Base-by-base conservation (phyloP, 1,140 invertebrate genomes). In the Lordiphosa clarofinis region DNA sequence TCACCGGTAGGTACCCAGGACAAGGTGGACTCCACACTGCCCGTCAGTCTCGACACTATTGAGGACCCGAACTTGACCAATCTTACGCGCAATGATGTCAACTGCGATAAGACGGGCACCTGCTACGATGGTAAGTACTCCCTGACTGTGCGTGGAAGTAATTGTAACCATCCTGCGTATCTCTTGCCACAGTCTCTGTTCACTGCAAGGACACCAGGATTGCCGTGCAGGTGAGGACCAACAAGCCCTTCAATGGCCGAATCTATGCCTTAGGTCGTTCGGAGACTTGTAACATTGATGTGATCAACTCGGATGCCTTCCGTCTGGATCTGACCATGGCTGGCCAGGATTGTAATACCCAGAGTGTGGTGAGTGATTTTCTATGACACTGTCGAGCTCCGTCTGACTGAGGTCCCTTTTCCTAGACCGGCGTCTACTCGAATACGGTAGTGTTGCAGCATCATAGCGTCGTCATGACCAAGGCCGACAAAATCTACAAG, bases 401-500 rank as follows among this genome's bases (percentile, higher is more conserved):
- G 19, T 6, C 28, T 31, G 0, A 24, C 1, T 11, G 8, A 31
- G n/a, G 10, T 11, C 38, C 15, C n/a, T n/a, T n/a, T 11, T 92
- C 92, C 61, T 90, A 98, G 96, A 95, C 94, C 73, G 96, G 96
- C 43, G 95, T 97, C 21, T 98, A 97, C 89, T 96, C 96, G 10
- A 98, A 98, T 89, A 98, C 96, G 0, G 96, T 98, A 11, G 96
- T 98, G 1, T 92, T 98, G 1, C 97, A 98, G 90, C 96, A 98
- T 86, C 96, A 98, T 90, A 97, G 96, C 79, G 96, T 98, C 5
- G 96, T 98, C 2, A 97, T 98, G 95, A 98, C 96, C 8, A 98
- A 98, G 90, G 96, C 96, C 1, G 97, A 98, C 89, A 98, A 98
- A 89, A 97, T 98, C 73, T 98, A 98, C 92, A 97, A 97, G 90